phyloP scores from a whole-genome alignment of 2,113 vertebrate species.

The Paramormyrops kingsleyae region DNA sequence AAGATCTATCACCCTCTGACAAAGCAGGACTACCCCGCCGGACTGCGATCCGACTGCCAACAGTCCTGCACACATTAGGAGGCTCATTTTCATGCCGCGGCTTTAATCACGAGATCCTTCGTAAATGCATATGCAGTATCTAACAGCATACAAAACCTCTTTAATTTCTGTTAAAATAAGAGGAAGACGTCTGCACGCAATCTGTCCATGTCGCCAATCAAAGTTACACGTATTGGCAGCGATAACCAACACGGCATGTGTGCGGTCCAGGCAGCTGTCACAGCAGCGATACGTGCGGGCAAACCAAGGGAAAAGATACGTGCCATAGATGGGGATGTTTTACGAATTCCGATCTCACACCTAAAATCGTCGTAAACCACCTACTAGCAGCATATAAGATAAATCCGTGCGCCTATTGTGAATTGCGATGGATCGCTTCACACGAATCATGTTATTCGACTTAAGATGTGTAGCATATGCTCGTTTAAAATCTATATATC shows the following conservation, averaged over 20 bases:
- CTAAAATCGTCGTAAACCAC: not conserved
- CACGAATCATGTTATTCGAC: not conserved
- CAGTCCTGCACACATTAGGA: not conserved
- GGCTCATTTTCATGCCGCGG: not conserved
- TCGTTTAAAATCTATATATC: not conserved
- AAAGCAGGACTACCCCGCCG: not conserved
- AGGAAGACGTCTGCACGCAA: not conserved
- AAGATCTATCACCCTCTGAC: not conserved
- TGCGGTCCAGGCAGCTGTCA: not conserved
- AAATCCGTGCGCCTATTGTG: not conserved
- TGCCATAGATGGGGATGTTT: not conserved
- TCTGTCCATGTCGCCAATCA: not conserved
- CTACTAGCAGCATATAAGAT: not conserved
- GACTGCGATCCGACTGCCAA: not conserved
- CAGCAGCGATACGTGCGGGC: not conserved
- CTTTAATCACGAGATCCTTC: not conserved
- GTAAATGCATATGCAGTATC: not conserved
- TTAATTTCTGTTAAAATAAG: not conserved
- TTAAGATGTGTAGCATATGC: not conserved
- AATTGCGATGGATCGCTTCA: not conserved
- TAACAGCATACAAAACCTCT: not conserved
- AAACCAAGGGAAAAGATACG: not conserved
- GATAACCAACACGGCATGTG: not conserved
- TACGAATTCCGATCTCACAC: not conserved
- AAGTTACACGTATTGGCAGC: not conserved